These are phyloP conservation scores for Anguilla pacifica DNA, from an alignment of 2,797 vertebrate species.

Conservation along the genomic window DNA sequence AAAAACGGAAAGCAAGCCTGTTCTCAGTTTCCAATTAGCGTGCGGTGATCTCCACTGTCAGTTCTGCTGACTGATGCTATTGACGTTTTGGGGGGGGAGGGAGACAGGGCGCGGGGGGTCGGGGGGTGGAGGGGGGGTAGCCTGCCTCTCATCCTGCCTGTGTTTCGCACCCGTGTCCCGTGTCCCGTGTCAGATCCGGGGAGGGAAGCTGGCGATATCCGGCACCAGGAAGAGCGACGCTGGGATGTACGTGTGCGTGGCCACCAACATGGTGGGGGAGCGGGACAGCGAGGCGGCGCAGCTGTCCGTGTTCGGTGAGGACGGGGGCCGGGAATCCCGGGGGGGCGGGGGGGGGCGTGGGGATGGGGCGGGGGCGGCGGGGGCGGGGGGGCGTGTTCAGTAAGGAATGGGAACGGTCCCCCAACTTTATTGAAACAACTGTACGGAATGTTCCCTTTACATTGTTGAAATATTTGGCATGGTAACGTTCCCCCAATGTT, in stretches of 20 bases:
- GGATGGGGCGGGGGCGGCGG: too few species aligned
- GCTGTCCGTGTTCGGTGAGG: constrained; percentile 15
- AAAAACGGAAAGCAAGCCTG: background rate
- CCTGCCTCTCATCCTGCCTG: too few species aligned
- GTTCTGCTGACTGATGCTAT: too few species aligned
- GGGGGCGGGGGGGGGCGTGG: too few species aligned
- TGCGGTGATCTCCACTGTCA: background rate
- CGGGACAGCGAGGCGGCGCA: constrained; percentile 1
- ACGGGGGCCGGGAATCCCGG: background rate
- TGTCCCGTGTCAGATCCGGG: background rate
- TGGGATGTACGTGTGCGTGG: constrained; percentile 16
- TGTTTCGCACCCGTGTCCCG: background rate
- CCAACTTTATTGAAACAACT: background rate
- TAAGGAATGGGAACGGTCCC: too few species aligned
- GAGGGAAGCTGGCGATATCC: background rate
- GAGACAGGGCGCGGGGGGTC: background rate
- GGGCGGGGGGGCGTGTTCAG: too few species aligned
- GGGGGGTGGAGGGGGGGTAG: too few species aligned
- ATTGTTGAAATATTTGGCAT: background rate
- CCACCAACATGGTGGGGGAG: constrained; percentile 13
- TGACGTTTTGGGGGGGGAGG: background rate
- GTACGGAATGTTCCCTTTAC: too few species aligned
- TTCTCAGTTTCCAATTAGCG: background rate
- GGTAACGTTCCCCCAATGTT: background rate
- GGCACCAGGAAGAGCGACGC: constrained; percentile 11